These are phyloP conservation scores for Hyperoodon ampullatus DNA, from an alignment of 2,113 vertebrate species.

Conservation along the genomic window DNA sequence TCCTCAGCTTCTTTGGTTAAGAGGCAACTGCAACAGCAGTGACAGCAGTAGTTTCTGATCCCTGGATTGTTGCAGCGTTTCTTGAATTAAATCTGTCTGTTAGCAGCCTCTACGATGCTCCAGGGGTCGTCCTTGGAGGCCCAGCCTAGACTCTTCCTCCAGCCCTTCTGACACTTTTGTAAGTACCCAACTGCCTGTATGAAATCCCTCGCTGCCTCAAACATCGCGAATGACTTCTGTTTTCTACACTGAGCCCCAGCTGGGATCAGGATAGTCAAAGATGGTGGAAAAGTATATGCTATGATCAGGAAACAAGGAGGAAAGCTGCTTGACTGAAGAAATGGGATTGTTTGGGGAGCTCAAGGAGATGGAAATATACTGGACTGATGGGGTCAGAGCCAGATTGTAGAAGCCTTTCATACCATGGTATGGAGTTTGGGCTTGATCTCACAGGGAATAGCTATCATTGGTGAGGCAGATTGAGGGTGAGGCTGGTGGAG, in stretches of 20 bases:
- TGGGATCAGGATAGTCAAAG: background rate
- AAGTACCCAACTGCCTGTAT: background rate
- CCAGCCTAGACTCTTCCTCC: background rate
- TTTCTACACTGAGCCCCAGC: background rate
- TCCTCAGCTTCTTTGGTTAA: background rate
- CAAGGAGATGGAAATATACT: background rate
- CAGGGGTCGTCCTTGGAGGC: background rate
- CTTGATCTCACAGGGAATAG: background rate
- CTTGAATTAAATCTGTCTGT: background rate
- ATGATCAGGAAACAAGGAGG: background rate
- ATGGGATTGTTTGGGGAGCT: background rate
- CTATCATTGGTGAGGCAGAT: background rate
- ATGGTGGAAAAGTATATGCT: background rate
- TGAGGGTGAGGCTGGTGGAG: background rate
- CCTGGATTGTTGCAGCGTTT: background rate
- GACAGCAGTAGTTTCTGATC: background rate
- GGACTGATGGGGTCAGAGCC: background rate
- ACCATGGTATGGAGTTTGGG: background rate
- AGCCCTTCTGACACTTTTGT: background rate
- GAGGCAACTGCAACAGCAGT: background rate
- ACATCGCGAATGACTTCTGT: background rate
- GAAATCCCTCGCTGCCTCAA: background rate
- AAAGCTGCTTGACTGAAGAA: background rate
- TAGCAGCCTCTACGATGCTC: background rate
- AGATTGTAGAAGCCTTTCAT: background rate